These are phyloP conservation scores for Cataglyphis albicans DNA, from an alignment of 2,888 invertebrate genomes.

Conservation along the genomic window DNA sequence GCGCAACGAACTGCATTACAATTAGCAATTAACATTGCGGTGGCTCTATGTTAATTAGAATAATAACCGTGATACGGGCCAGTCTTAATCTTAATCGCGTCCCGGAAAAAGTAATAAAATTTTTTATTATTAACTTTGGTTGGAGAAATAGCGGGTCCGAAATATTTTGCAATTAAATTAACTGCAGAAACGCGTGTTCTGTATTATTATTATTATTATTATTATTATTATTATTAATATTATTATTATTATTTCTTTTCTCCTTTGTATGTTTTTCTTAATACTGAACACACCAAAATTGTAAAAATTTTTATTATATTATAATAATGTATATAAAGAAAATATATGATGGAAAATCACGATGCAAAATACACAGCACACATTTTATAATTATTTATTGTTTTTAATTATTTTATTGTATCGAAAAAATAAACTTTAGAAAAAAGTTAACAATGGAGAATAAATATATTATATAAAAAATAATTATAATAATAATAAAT, in stretches of 20 bases:
- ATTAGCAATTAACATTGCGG: constrained; percentile 66
- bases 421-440: neutral
- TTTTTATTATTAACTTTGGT: constrained; percentile 28
- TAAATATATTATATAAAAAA: neutral
- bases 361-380: neutral
- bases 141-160: constrained; percentile 2
- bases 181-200: neutral
- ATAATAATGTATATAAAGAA: neutral
- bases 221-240: constrained; percentile 8
- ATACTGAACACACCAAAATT: neutral
- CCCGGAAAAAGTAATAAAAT: constrained; percentile 33
- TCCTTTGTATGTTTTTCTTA: neutral
- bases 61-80: constrained; percentile 59
- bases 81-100: constrained; percentile 37
- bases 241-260: neutral
- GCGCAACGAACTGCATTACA: constrained; percentile 61
- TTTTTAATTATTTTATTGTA: neutral
- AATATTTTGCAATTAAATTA: constrained; percentile 27
- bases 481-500: neutral
- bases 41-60: constrained; percentile 63
- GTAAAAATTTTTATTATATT: neutral
- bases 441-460: neutral
- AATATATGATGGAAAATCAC: neutral
- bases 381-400: neutral
- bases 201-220: constrained; percentile 16